A percentile compares a stretch with the other conserved stretches of the same genome.
Evolutionary conservation across 1,140 invertebrate species (phyloP).

Genomic region (Eumaeus atala): DNA sequence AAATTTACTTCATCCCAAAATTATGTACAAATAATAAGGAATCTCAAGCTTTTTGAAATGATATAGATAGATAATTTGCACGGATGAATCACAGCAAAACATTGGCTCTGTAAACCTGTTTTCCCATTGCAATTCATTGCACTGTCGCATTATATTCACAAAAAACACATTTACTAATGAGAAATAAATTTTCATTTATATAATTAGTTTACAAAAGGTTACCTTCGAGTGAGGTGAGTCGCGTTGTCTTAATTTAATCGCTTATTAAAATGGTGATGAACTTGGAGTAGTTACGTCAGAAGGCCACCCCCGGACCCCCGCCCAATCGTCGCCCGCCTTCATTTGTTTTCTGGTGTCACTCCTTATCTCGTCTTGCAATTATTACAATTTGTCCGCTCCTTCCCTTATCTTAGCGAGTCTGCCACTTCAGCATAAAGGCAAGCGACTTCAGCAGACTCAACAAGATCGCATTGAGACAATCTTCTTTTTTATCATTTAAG

Average conservation of each 20-base stretch:
- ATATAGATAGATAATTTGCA: too few relatives aligned
- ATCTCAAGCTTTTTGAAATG: too few relatives aligned
- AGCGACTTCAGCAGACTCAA: conserved; percentile 61
- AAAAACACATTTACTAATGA: too few relatives aligned
- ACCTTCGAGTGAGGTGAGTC: background rate
- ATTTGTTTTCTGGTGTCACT: conserved; percentile 72
- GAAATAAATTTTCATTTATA: too few relatives aligned
- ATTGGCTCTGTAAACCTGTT: too few relatives aligned
- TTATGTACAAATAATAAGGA: too few relatives aligned
- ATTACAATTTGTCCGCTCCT: conserved; percentile 73
- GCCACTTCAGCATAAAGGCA: conserved; percentile 67
- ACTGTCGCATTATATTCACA: too few relatives aligned
- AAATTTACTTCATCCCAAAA: too few relatives aligned
- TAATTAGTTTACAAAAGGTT: too few relatives aligned
- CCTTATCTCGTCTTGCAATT: conserved; percentile 71
- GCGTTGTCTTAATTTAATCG: background rate
- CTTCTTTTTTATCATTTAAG: conserved; percentile 58
- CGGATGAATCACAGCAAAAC: too few relatives aligned
- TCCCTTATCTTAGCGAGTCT: conserved; percentile 68
- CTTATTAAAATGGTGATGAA: conserved; percentile 12
- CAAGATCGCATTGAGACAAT: conserved; percentile 63
- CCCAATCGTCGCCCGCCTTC: conserved; percentile 46
- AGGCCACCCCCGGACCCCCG: conserved; percentile 29
- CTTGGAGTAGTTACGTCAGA: conserved; percentile 39
- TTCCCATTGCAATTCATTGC: too few relatives aligned